Conservation (phyloP, 2,888 invertebrate species). For the Eupelmus urozonus region DNA sequence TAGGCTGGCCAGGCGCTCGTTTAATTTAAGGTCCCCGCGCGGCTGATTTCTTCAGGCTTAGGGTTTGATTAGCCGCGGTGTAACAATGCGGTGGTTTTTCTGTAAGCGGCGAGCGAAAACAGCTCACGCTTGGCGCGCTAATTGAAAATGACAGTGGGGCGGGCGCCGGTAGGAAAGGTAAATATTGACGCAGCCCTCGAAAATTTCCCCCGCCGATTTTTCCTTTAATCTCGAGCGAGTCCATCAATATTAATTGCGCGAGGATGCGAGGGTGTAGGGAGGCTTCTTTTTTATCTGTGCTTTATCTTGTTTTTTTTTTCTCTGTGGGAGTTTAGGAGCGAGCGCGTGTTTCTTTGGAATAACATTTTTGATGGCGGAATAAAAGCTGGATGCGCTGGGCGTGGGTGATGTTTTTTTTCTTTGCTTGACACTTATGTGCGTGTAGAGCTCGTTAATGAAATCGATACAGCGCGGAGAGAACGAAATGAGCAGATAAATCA, state of each 20-base stretch:
- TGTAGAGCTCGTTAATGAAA: conserved; percentile 6
- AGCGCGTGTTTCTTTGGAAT: conserved; percentile 10
- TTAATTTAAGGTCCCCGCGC: too few species aligned
- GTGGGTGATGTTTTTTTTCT: background rate
- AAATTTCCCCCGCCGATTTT: conserved; percentile 23
- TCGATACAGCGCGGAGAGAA: background rate
- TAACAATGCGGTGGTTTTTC: conserved; percentile 3
- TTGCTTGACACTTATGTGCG: background rate
- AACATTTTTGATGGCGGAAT: conserved; percentile 3
- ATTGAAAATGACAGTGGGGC: conserved; percentile 42
- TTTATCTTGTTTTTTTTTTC: background rate
- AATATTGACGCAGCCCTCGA: conserved; percentile 35
- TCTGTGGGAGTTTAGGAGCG: background rate
- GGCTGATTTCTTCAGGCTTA: too few species aligned
- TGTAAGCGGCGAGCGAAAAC: background rate
- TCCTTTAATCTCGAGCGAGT: conserved; percentile 40
- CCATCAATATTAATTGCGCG: conserved; percentile 39
- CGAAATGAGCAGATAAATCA: too few species aligned
- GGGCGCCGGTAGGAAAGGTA: background rate
- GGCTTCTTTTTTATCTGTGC: background rate
- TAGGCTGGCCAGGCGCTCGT: too few species aligned
- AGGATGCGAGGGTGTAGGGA: background rate
- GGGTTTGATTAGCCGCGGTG: too few species aligned
- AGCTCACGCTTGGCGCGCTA: conserved; percentile 23
- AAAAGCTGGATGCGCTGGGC: background rate